Evolutionary conservation across 2,113 vertebrate genomes (phyloP).

Genomic region (Microtus oregoni): DNA sequence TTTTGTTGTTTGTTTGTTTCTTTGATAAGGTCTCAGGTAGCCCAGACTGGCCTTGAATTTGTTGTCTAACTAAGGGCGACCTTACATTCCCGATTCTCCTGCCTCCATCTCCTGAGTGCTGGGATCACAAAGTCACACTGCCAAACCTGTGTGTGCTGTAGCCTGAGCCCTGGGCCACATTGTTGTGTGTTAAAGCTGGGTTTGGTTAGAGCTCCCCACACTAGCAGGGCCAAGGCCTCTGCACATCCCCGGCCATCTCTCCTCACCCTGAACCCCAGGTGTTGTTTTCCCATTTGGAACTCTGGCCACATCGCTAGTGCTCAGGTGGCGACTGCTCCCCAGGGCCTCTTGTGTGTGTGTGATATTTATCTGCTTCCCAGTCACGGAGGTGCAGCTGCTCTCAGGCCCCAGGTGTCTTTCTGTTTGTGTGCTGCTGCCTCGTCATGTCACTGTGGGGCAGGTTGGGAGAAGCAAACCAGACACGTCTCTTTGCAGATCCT

Average conservation of each 20-base stretch:
- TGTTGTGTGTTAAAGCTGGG: neutral
- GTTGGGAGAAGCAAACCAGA: neutral
- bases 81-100: neutral
- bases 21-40: neutral
- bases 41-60: neutral
- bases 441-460: neutral
- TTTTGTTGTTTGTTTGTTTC: neutral
- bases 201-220: neutral
- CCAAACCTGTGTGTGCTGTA: neutral
- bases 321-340: neutral
- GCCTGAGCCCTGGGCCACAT: neutral
- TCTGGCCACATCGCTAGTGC: neutral
- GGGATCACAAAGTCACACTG: neutral
- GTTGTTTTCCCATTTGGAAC: neutral
- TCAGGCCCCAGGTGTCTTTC: slow-evolving; percentile 5
- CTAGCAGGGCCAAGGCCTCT: neutral
- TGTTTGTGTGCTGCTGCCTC: neutral
- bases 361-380: slow-evolving; percentile 21
- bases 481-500: neutral
- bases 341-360: neutral
- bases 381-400: neutral
- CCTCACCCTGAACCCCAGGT: neutral
- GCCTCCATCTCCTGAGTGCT: neutral
- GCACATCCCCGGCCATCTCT: neutral
- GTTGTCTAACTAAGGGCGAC: too few relatives aligned